Conservation (phyloP, 2,797 vertebrate species). For the Trachurus trachurus region DNA sequence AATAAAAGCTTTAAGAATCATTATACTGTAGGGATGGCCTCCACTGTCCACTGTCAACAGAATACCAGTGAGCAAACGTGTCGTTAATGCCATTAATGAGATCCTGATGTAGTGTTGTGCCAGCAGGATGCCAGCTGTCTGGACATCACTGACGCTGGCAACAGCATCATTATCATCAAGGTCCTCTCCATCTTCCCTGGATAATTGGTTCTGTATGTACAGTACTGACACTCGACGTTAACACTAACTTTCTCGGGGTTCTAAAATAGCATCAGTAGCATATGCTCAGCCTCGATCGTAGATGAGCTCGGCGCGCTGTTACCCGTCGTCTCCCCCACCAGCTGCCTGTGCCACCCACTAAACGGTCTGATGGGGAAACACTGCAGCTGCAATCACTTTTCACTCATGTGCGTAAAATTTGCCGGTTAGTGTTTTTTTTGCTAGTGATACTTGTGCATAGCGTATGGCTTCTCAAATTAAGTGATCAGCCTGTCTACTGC, state of each 20-base stretch:
- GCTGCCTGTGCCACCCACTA: constrained; percentile 70
- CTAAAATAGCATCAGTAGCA: constrained; percentile 64
- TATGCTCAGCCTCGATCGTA: constrained; percentile 55
- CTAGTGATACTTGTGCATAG: constrained; percentile 49
- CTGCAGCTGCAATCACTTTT: constrained; percentile 75
- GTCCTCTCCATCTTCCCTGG: constrained; percentile 51
- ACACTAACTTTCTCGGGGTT: constrained; percentile 55
- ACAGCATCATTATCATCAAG: constrained; percentile 70
- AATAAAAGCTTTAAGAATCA: no score
- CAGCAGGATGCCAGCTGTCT: constrained; percentile 72
- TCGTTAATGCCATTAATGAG: constrained; percentile 70
- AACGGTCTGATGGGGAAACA: constrained; percentile 68
- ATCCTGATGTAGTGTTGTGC: constrained; percentile 64
- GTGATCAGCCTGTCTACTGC: constrained; percentile 35
- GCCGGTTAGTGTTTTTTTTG: constrained; percentile 37
- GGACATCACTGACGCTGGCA: constrained; percentile 64
- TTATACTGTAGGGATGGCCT: background rate
- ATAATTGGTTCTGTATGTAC: constrained; percentile 62
- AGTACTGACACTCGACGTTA: constrained; percentile 42
- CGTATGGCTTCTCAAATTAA: constrained; percentile 49
- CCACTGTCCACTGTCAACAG: constrained; percentile 25
- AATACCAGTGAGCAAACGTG: constrained; percentile 46
- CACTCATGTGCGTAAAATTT: constrained; percentile 63
- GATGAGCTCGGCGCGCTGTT: constrained; percentile 44
- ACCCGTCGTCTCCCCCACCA: constrained; percentile 64